Percentiles rank a stretch among this genome's conserved stretches.
phyloP scores from a whole-genome alignment of 2,113 vertebrate species.

The Leucoraja erinaceus region DNA sequence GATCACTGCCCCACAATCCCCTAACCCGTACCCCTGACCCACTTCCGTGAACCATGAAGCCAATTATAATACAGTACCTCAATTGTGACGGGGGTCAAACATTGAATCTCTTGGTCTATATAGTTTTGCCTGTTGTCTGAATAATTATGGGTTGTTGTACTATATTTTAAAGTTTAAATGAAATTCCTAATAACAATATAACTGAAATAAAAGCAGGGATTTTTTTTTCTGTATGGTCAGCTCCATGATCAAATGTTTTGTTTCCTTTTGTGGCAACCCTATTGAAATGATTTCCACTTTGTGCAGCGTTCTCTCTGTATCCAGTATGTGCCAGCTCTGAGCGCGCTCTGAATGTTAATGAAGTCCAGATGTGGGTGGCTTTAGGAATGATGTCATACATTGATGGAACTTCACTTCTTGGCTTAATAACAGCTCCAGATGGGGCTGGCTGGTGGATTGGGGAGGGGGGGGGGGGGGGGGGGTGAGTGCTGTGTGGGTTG shows the following conservation, averaged over 20 bases:
- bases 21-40: not conserved
- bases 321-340: conserved; percentile 4
- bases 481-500: not conserved
- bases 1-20: too few relatives aligned
- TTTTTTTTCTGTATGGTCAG: not conserved
- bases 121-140: not conserved
- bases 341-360: not conserved
- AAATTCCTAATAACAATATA: not conserved
- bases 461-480: not conserved
- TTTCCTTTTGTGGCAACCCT: too few relatives aligned
- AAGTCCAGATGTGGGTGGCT: conserved; percentile 26
- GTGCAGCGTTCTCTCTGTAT: conserved; percentile 1
- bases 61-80: not conserved
- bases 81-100: not conserved
- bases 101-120: not conserved
- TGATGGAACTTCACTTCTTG: conserved; percentile 13
- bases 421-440: conserved; percentile 24
- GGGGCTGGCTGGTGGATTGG: not conserved
- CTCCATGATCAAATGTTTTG: not conserved
- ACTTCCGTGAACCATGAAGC: not conserved
- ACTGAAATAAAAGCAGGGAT: not conserved
- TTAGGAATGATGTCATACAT: not conserved
- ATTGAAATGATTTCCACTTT: conserved; percentile 4
- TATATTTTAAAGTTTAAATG: not conserved
- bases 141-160: not conserved